Percentiles rank a stretch among this genome's conserved stretches.
Conservation (phyloP, 2,113 vertebrate species). For the Rafetus swinhoei region DNA sequence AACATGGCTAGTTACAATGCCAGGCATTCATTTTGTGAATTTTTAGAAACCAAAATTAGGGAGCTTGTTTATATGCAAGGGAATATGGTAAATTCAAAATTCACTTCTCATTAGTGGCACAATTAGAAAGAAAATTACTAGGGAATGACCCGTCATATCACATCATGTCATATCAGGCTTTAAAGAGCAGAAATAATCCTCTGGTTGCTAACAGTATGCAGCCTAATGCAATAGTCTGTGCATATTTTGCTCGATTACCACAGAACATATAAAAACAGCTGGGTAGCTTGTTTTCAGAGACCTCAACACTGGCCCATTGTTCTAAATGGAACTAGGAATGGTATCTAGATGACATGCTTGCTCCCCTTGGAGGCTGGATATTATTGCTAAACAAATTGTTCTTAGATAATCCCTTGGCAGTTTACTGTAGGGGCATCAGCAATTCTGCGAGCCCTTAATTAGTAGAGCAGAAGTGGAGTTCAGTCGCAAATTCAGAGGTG, state of each 20-base stretch:
- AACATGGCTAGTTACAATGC: neutral
- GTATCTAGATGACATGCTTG: neutral
- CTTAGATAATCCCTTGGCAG: neutral
- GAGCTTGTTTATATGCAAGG: accelerated
- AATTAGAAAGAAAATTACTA: neutral
- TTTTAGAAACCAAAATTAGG: accelerated
- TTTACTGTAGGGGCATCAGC: neutral
- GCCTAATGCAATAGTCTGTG: neutral
- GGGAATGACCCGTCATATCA: neutral
- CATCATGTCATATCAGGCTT: neutral
- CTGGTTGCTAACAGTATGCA: neutral
- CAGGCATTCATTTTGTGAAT: neutral
- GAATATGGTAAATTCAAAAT: neutral
- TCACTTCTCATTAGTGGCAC: neutral
- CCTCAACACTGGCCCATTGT: neutral
- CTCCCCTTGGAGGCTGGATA: neutral
- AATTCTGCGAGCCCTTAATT: no score
- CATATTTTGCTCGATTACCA: neutral
- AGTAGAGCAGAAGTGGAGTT: neutral
- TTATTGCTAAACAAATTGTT: neutral
- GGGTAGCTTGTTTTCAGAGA: neutral
- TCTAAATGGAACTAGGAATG: neutral
- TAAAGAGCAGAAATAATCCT: neutral
- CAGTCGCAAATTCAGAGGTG: neutral
- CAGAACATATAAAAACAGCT: neutral